Evolutionary conservation across 2,797 vertebrate species (phyloP).

Genomic region (Syngnathus rostellatus): DNA sequence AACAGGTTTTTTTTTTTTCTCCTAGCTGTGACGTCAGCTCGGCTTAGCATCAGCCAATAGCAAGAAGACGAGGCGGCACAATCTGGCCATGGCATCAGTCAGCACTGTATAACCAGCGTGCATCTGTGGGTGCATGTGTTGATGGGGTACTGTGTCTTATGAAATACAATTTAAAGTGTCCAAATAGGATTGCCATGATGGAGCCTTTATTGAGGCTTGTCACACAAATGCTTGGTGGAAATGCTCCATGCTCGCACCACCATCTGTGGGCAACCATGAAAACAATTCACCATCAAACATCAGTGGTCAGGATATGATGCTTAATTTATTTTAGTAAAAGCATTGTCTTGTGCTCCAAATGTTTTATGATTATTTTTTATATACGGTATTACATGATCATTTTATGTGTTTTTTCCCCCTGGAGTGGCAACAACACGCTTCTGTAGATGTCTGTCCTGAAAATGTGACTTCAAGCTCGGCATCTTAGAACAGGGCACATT

Average conservation of each 20-base stretch:
- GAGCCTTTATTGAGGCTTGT: slow-evolving; percentile 4
- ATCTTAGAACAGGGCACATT: slow-evolving; percentile 26
- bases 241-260: not conserved
- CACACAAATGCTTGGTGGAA: not conserved
- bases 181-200: not conserved
- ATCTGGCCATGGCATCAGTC: slow-evolving; percentile 43
- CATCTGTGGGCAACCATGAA: not conserved
- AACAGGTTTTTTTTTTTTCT: slow-evolving; percentile 22
- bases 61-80: slow-evolving; percentile 21
- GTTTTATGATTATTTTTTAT: no score
- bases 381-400: no score
- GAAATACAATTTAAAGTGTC: slow-evolving; percentile 19
- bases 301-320: not conserved
- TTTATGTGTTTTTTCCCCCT: no score
- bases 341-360: not conserved
- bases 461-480: not conserved
- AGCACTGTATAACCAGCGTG: slow-evolving; percentile 43
- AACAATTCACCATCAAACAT: not conserved
- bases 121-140: slow-evolving; percentile 2
- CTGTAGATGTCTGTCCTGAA: not conserved
- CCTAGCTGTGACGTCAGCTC: slow-evolving; percentile 26
- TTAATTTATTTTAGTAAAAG: not conserved
- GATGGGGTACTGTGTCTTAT: slow-evolving; percentile 13
- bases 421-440: no score
- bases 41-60: slow-evolving; percentile 44